These are phyloP conservation scores for Plebejus anna DNA, from an alignment of 2,888 invertebrate genomes.

Conservation along the genomic window DNA sequence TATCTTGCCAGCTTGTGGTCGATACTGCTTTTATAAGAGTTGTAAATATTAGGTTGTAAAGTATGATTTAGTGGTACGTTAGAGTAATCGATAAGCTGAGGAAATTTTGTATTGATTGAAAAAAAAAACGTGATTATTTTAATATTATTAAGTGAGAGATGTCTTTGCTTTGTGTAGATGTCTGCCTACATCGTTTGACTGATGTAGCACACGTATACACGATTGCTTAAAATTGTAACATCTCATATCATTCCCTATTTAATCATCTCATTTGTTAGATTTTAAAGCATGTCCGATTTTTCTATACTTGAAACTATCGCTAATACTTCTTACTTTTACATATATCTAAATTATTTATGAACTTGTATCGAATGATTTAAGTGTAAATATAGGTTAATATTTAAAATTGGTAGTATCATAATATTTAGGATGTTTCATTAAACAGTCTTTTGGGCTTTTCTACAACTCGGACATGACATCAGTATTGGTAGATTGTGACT, in stretches of 20 bases:
- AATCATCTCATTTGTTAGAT: background rate
- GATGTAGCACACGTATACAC: slow-evolving; percentile 77
- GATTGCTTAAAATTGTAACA: slow-evolving; percentile 48
- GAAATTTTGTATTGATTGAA: slow-evolving; percentile 24
- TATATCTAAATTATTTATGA: slow-evolving; percentile 44
- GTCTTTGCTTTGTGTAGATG: slow-evolving; percentile 63
- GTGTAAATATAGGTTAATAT: slow-evolving; percentile 77
- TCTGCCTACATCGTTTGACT: slow-evolving; percentile 71
- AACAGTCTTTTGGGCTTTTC: slow-evolving; percentile 35
- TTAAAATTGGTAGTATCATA: slow-evolving; percentile 68
- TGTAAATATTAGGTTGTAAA: slow-evolving; percentile 62
- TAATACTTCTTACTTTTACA: slow-evolving; percentile 44
- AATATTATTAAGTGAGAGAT: slow-evolving; percentile 6
- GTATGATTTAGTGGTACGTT: slow-evolving; percentile 42
- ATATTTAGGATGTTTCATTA: slow-evolving; percentile 49
- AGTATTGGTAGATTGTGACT: slow-evolving; percentile 33
- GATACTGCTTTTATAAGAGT: slow-evolving; percentile 69
- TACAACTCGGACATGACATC: slow-evolving; percentile 45
- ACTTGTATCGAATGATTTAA: slow-evolving; percentile 60
- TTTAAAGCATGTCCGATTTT: slow-evolving; percentile 20
- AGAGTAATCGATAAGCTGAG: slow-evolving; percentile 33
- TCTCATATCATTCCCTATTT: slow-evolving; percentile 19
- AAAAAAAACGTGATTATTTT: slow-evolving; percentile 12
- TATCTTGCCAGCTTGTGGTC: slow-evolving; percentile 77
- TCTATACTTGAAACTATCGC: slow-evolving; percentile 1